Conservation (phyloP, 2,113 vertebrate species). For the Proteles cristata region DNA sequence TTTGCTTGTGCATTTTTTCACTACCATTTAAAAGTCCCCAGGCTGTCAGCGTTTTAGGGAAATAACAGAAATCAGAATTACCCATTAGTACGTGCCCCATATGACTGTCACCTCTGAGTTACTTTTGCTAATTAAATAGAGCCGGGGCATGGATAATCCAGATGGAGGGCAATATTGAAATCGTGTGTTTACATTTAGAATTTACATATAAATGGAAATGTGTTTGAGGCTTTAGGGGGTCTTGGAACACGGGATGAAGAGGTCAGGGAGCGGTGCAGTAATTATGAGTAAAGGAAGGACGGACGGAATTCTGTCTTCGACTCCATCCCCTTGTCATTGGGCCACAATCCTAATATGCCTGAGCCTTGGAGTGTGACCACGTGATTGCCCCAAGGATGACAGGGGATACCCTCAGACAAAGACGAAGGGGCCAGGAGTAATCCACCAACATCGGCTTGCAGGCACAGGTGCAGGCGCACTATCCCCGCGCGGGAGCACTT, state of each 20-base stretch:
- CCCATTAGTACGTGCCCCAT: background rate
- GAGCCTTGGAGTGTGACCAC: accelerated
- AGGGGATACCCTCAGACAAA: accelerated
- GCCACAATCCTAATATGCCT: too few species aligned
- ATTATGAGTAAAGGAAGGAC: background rate
- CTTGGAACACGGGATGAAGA: background rate
- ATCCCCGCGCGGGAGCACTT: too few species aligned
- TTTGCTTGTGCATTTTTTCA: conserved; percentile 52
- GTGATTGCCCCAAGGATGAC: background rate
- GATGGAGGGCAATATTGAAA: background rate
- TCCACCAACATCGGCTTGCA: accelerated
- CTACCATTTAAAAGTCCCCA: conserved; percentile 18
- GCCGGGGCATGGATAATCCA: background rate
- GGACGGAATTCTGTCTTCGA: accelerated
- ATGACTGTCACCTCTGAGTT: background rate
- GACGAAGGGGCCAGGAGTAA: accelerated
- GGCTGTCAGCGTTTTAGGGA: conserved; percentile 45
- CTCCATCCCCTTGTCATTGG: background rate
- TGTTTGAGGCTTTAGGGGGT: background rate
- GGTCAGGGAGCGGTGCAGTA: accelerated
- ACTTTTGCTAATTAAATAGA: background rate
- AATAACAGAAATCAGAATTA: conserved; percentile 56
- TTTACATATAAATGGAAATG: background rate
- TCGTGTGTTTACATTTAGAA: background rate
- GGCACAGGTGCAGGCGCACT: accelerated